These are phyloP conservation scores for Dexiosoma caninum DNA, from an alignment of 2,888 invertebrate species.

Conservation along the genomic window DNA sequence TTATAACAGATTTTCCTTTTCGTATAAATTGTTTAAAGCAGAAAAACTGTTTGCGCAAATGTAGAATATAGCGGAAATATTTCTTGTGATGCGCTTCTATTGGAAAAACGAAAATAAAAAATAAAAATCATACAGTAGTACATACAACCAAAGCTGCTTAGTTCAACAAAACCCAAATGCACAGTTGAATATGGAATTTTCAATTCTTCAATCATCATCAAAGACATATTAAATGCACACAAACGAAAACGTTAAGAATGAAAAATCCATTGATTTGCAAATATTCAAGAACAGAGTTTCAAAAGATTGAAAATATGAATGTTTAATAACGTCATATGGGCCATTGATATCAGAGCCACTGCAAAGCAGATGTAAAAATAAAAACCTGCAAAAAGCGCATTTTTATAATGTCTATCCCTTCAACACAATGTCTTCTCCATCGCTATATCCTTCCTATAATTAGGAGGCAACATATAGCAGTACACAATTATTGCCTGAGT, in stretches of 20 bases:
- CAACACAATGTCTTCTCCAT: too few species aligned
- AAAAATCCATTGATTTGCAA: not conserved
- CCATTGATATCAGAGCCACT: too few species aligned
- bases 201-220: constrained; percentile 44
- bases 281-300: not conserved
- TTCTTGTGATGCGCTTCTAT: not conserved
- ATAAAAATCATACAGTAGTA: not conserved
- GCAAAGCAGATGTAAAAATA: too few species aligned
- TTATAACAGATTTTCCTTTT: constrained; percentile 11
- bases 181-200: constrained; percentile 38
- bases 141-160: not conserved
- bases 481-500: too few species aligned
- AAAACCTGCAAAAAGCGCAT: too few species aligned
- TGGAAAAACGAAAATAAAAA: not conserved
- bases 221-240: constrained; percentile 36
- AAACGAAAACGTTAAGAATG: not conserved
- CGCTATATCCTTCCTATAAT: too few species aligned
- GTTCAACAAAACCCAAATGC: constrained; percentile 9
- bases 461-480: too few species aligned
- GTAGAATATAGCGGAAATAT: constrained; percentile 23
- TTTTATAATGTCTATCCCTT: too few species aligned
- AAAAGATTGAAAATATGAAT: not conserved
- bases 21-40: constrained; percentile 15
- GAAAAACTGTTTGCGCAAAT: not conserved
- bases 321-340: not conserved